phyloP scores from a whole-genome alignment of 2,888 invertebrate genomes.

The Cryptus armator region DNA sequence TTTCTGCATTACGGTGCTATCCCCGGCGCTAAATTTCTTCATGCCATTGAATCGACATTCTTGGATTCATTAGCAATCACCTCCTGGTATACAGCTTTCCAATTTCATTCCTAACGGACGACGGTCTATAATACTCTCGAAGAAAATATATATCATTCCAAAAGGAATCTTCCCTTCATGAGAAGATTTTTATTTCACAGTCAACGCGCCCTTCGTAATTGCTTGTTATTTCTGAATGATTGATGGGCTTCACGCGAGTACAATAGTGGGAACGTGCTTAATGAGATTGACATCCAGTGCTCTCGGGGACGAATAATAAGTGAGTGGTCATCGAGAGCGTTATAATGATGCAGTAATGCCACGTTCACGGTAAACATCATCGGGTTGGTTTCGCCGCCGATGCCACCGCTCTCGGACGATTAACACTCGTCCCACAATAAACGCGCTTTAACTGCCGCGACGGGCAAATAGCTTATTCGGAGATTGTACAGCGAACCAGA shows the following conservation, averaged over 20 bases:
- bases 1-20: neutral
- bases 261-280: constrained; percentile 17
- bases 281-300: constrained; percentile 55
- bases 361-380: constrained; percentile 60
- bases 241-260: constrained; percentile 26
- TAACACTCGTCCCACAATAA: constrained; percentile 65
- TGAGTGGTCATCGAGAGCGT: constrained; percentile 64
- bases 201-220: neutral
- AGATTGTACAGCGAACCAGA: constrained; percentile 37
- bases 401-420: constrained; percentile 53
- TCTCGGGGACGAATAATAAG: constrained; percentile 51
- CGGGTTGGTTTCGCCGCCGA: constrained; percentile 42
- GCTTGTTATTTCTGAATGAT: constrained; percentile 41
- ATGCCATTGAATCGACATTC: constrained; percentile 11
- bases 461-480: constrained; percentile 66
- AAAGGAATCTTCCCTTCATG: no score
- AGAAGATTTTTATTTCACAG: no score
- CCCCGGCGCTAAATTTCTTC: neutral
- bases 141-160: no score
- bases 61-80: constrained; percentile 17
- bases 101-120: neutral
- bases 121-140: neutral
- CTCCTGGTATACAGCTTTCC: neutral
- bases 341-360: constrained; percentile 66
- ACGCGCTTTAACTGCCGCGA: constrained; percentile 64